phyloP scores from a whole-genome alignment of 1,140 invertebrate genomes.

The Gonatopus flavifemur region DNA sequence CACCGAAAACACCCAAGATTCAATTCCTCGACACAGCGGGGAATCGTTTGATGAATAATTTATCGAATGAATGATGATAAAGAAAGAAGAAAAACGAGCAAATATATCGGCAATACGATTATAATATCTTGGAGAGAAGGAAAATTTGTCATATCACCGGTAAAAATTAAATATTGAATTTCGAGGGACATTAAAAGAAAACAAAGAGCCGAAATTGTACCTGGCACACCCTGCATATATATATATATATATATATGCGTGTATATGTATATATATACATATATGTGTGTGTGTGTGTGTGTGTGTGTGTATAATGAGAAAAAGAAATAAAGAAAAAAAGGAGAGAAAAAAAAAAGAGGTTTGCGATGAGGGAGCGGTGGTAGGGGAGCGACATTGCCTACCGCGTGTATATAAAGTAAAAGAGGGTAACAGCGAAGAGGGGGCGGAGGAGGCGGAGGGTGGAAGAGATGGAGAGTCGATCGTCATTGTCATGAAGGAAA shows the following conservation, averaged over 20 bases:
- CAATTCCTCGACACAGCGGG: too few relatives aligned
- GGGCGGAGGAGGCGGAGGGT: background rate
- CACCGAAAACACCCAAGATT: too few relatives aligned
- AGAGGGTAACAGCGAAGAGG: background rate
- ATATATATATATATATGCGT: too few relatives aligned
- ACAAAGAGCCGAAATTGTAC: conserved; percentile 34
- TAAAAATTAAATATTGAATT: conserved; percentile 31
- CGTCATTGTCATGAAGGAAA: background rate
- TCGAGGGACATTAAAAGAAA: conserved; percentile 36
- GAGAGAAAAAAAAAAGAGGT: background rate
- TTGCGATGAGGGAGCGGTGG: conserved; percentile 1
- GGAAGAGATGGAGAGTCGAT: conserved; percentile 5
- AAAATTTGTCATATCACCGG: too few relatives aligned
- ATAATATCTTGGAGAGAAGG: too few relatives aligned
- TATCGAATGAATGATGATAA: too few relatives aligned
- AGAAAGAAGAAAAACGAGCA: too few relatives aligned
- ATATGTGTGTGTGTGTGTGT: too few relatives aligned
- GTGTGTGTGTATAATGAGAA: conserved; percentile 15
- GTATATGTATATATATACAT: too few relatives aligned
- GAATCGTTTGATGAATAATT: too few relatives aligned
- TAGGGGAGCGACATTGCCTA: background rate
- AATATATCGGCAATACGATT: too few relatives aligned
- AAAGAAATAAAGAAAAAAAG: conserved; percentile 8
- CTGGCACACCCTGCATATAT: conserved; percentile 32
- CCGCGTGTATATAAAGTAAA: background rate